Conservation (phyloP, 2,113 vertebrate species). For the Engystomops pustulosus region DNA sequence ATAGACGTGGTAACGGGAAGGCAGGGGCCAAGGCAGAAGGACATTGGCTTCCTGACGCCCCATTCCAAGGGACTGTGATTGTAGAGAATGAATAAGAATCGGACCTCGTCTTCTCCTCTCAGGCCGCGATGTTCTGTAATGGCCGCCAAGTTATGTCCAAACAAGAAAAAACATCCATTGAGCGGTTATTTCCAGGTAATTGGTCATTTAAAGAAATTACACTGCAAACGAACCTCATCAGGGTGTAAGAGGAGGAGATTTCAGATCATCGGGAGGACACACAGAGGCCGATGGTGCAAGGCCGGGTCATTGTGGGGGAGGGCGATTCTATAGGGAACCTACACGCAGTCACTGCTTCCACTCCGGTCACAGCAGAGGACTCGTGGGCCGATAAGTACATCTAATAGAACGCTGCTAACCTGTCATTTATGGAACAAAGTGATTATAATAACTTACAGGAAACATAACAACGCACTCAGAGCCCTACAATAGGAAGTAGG, state of each 20-base stretch:
- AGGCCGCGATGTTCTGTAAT: too few species aligned
- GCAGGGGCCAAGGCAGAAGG: too few species aligned
- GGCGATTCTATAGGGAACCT: neutral
- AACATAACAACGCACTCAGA: neutral
- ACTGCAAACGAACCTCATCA: neutral
- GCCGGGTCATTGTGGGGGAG: neutral
- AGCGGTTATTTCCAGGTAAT: too few species aligned
- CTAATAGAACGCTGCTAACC: neutral
- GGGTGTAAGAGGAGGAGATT: neutral
- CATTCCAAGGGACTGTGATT: too few species aligned
- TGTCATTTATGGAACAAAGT: conserved; percentile 30
- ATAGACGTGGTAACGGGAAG: too few species aligned
- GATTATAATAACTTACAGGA: conserved; percentile 44
- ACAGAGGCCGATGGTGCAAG: neutral
- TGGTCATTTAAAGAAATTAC: neutral
- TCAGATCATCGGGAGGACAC: too few species aligned
- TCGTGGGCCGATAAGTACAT: neutral
- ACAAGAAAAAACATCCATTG: too few species aligned
- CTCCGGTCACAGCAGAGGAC: accelerated
- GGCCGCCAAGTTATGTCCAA: too few species aligned
- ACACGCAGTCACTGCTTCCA: neutral
- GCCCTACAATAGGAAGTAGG: neutral
- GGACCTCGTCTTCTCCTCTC: too few species aligned
- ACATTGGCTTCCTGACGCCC: too few species aligned
- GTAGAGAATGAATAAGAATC: too few species aligned